Evolutionary conservation across 2,888 invertebrate species (phyloP), one percentile per base, ranked within the genome.

Genomic region (Hanleya hanleyi): DNA sequence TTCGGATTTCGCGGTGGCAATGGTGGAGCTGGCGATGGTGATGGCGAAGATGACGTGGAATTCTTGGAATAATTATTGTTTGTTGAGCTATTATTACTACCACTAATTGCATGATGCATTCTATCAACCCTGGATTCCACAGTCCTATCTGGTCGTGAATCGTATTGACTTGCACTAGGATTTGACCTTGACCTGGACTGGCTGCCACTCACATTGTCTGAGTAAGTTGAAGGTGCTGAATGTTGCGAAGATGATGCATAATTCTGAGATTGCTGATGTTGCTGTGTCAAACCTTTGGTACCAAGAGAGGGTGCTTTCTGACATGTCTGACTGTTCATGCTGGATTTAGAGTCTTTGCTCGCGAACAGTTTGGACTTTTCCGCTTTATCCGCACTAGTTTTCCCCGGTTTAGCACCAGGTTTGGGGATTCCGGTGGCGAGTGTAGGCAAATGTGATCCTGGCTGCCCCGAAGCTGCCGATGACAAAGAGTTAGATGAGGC

Each of bases 351-450:
- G 9, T 36, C 37, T 36, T 37, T 64, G 26, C 57, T 57, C 18
- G 57, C 15, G 29, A 22, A 4, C 3, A 18, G 29, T 18, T 50
- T 33, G 18, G 22, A 22, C 50, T 67, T 50, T n/a, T 35, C 22
- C 18, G 50, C 41, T 22, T 33, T 33, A 6, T 50, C 67, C 32
- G 29, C 35, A 18, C n/a, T 49, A 49, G 33, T 47, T 18, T 49
- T 67, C 18, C 49, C 67, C 18, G 33, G 29, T 35, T 33, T 50
- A 22, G 32, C 50, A 18, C 67, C 67, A 49, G 82, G 79, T 78
- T 84, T 84, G 72, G 85, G 83, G 81, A 84, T 84, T 73, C 80
- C 79, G 61, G 76, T 74, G 33, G 78, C 77, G 29, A 29, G 29
- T 36, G 75, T 65, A 38, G 75, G 70, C 65, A 70, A 77, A 29